Conservation (phyloP, 2,888 invertebrate genomes). For the Gonocerus acuteangulatus region DNA sequence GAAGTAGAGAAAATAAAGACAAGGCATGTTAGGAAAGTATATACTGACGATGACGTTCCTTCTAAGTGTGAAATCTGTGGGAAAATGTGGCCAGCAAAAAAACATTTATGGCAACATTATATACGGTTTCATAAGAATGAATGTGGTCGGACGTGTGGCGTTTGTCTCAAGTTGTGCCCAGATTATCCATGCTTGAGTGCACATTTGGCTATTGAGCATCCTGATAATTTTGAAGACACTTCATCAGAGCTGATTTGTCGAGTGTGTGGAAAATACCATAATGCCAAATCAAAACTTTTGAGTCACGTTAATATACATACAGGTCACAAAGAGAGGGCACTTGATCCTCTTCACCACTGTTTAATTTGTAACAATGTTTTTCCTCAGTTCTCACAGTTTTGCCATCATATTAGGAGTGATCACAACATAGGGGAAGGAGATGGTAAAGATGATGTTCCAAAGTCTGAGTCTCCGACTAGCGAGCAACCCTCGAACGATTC, state of each 20-base stretch:
- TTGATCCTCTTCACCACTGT: conserved; percentile 35
- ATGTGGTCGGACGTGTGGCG: conserved; percentile 53
- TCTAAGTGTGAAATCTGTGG: conserved; percentile 51
- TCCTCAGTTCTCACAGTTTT: conserved; percentile 23
- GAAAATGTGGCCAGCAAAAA: conserved; percentile 54
- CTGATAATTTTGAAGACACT: conserved; percentile 47
- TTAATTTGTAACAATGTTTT: conserved; percentile 32
- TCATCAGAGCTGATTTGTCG: conserved; percentile 53
- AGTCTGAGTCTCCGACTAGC: background rate
- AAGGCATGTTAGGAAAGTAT: conserved; percentile 38
- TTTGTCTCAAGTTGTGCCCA: conserved; percentile 51
- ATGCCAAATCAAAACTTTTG: conserved; percentile 50
- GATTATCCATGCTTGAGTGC: conserved; percentile 47
- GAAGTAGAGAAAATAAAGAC: conserved; percentile 22
- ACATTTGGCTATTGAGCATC: conserved; percentile 48
- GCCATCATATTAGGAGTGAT: conserved; percentile 26
- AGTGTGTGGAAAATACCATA: conserved; percentile 51
- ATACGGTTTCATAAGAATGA: conserved; percentile 51
- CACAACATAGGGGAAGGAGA: conserved; percentile 26
- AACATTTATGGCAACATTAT: conserved; percentile 55
- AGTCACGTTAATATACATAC: conserved; percentile 53
- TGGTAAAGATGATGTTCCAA: conserved; percentile 1
- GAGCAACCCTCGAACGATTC: background rate
- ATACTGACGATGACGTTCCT: conserved; percentile 43
- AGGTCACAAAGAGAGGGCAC: conserved; percentile 37